Conservation (phyloP, 2,888 invertebrate genomes). For the Stenolophus ochropezus region DNA sequence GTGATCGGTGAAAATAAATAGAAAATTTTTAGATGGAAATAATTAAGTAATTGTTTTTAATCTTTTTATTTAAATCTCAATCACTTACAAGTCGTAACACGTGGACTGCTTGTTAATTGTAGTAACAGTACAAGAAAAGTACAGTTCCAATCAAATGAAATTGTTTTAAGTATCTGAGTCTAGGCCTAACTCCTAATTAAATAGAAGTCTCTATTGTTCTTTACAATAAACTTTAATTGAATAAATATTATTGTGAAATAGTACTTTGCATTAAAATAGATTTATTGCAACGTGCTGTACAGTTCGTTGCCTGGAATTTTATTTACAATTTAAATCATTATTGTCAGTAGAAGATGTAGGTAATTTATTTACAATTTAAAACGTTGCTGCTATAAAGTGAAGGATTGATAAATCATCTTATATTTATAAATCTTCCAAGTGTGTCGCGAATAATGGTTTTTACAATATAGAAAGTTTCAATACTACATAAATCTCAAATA, state of each 20-base stretch:
- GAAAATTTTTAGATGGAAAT: no score
- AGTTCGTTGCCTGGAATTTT: background rate
- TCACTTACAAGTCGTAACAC: no score
- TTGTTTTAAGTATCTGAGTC: background rate
- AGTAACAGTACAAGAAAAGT: background rate
- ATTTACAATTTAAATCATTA: slow-evolving; percentile 8
- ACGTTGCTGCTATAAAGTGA: background rate
- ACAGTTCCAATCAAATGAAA: background rate
- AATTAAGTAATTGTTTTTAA: no score
- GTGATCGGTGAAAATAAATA: no score
- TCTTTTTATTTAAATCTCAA: no score
- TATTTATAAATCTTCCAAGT: slow-evolving; percentile 4
- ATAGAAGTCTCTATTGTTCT: slow-evolving; percentile 8
- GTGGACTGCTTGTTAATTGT: no score
- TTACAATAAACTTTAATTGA: slow-evolving; percentile 3
- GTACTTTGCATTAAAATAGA: slow-evolving; percentile 3
- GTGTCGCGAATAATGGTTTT: background rate
- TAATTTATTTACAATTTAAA: slow-evolving; percentile 4
- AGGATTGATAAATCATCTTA: background rate
- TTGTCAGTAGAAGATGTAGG: background rate
- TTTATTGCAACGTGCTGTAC: slow-evolving; percentile 1
- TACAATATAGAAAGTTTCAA: background rate
- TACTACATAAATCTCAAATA: background rate
- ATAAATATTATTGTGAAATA: slow-evolving; percentile 9
- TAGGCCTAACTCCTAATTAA: slow-evolving; percentile 1